Conservation (phyloP, 2,113 vertebrate genomes). For the Peromyscus californicus region DNA sequence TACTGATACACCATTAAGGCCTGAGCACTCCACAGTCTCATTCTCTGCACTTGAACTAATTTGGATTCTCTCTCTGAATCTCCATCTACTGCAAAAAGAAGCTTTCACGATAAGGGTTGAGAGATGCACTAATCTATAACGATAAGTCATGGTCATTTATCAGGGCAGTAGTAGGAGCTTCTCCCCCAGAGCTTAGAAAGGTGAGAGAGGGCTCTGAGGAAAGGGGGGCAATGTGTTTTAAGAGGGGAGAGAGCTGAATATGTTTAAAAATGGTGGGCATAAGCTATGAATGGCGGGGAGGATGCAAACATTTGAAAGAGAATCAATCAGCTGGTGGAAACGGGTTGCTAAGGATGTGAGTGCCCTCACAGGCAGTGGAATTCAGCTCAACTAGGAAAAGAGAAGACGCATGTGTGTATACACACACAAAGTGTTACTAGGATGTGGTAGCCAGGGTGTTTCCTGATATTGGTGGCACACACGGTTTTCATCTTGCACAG, state of each 20-base stretch:
- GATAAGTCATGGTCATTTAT: background rate
- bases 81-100: background rate
- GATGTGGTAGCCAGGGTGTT: background rate
- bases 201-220: background rate
- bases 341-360: background rate
- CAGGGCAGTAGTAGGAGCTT: too few species aligned
- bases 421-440: background rate
- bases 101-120: background rate
- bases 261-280: constrained; percentile 11
- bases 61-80: background rate
- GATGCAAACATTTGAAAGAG: background rate
- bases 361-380: background rate
- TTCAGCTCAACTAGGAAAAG: background rate
- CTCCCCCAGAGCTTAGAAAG: background rate
- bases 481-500: background rate
- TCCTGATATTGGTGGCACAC: background rate
- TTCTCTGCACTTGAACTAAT: background rate
- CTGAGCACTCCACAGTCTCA: background rate
- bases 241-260: background rate
- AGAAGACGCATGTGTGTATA: background rate
- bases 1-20: too few species aligned
- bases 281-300: background rate
- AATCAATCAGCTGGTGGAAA: background rate
- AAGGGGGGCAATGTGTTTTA: background rate
- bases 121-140: background rate